phyloP scores from a whole-genome alignment of 2,797 vertebrate genomes.

The Enteromius unitaeniatus region DNA sequence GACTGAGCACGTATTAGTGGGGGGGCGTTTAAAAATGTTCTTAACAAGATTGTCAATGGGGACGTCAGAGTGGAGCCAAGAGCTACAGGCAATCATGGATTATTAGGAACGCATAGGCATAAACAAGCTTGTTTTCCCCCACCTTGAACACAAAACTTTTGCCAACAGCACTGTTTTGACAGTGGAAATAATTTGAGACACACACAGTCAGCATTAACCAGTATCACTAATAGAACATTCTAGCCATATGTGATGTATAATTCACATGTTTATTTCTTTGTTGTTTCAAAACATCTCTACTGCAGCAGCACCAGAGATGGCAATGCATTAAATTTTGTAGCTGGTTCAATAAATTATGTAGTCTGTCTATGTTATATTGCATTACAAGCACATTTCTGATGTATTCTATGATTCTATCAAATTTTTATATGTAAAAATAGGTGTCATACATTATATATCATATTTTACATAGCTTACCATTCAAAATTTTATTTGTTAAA shows the following conservation, averaged over 20 bases:
- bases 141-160: conserved; percentile 4
- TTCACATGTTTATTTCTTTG: background rate
- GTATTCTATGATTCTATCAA: background rate
- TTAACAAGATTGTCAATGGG: conserved; percentile 51
- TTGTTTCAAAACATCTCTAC: background rate
- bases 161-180: background rate
- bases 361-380: background rate
- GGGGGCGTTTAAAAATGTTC: conserved; percentile 31
- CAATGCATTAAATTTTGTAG: background rate
- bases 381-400: background rate
- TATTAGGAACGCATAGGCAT: conserved; percentile 38
- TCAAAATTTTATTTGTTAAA: too few relatives aligned
- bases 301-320: background rate
- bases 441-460: background rate
- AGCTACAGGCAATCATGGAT: conserved; percentile 38
- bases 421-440: background rate
- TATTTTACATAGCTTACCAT: too few relatives aligned
- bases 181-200: conserved; percentile 9
- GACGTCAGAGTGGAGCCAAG: conserved; percentile 29
- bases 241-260: conserved; percentile 2
- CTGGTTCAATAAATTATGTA: background rate
- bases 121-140: conserved; percentile 35
- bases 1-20: conserved; percentile 36
- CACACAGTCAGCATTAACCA: conserved; percentile 27
- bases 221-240: background rate